These are phyloP conservation scores for Gymnorhina tibicen DNA, from an alignment of 2,113 vertebrate genomes.

Conservation along the genomic window DNA sequence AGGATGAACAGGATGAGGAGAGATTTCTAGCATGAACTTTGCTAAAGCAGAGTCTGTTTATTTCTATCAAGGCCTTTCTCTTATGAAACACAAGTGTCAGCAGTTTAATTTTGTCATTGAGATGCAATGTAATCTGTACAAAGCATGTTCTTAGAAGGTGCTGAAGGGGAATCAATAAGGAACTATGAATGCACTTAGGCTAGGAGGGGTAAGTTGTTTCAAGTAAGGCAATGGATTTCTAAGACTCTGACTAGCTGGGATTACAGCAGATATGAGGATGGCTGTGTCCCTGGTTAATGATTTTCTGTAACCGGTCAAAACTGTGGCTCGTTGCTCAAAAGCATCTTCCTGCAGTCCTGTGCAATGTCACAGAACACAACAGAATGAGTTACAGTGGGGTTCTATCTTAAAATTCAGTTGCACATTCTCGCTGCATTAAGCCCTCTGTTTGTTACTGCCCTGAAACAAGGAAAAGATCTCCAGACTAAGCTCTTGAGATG, in stretches of 20 bases:
- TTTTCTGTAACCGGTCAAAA: neutral
- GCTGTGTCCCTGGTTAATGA: neutral
- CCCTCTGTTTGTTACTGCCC: neutral
- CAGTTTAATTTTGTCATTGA: neutral
- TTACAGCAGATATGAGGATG: neutral
- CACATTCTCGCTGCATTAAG: accelerated
- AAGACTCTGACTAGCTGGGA: neutral
- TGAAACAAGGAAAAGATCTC: neutral
- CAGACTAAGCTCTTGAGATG: neutral
- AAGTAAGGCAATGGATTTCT: neutral
- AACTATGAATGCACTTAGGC: neutral
- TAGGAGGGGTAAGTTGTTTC: neutral
- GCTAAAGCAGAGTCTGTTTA: neutral
- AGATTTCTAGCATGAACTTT: neutral
- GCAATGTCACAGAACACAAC: neutral
- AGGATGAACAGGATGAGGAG: neutral
- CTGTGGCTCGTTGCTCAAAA: neutral
- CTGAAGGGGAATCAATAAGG: neutral
- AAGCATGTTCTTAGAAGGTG: neutral
- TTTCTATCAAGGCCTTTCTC: neutral
- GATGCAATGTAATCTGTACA: neutral
- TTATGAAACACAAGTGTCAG: neutral
- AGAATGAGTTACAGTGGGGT: neutral
- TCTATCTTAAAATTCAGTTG: neutral
- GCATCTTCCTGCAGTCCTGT: neutral